Conservation (phyloP, 2,797 vertebrate species). For the Xenops minutus region DNA sequence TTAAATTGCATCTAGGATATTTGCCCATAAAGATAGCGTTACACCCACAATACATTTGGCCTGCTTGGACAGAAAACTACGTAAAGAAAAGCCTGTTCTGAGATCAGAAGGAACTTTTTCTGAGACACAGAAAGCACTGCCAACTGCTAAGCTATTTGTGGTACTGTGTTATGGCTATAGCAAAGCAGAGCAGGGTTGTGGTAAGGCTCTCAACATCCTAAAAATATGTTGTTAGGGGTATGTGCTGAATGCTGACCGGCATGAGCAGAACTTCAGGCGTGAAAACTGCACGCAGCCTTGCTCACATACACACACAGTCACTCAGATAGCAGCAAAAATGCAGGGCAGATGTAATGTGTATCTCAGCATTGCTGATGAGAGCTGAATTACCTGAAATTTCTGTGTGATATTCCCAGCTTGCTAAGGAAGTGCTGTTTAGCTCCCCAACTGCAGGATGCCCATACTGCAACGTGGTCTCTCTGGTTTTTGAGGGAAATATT, state of each 20-base stretch:
- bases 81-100: background rate
- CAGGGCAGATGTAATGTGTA: background rate
- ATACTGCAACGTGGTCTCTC: fast-evolving
- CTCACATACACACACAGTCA: fast-evolving
- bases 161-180: background rate
- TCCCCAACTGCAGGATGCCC: fast-evolving
- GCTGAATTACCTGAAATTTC: background rate
- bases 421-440: background rate
- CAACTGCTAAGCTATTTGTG: background rate
- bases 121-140: background rate
- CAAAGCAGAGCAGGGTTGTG: background rate
- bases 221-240: background rate
- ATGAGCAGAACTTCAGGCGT: background rate
- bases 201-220: background rate
- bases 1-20: background rate
- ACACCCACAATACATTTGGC: background rate
- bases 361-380: fast-evolving
- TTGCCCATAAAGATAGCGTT: background rate
- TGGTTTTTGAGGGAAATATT: background rate
- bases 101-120: background rate
- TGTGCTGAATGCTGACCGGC: background rate
- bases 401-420: background rate
- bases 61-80: background rate
- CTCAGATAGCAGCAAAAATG: background rate
- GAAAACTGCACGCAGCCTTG: fast-evolving